These are phyloP conservation scores for Drosophila pallidifrons DNA, from an alignment of 1,140 invertebrate genomes.

Conservation along the genomic window DNA sequence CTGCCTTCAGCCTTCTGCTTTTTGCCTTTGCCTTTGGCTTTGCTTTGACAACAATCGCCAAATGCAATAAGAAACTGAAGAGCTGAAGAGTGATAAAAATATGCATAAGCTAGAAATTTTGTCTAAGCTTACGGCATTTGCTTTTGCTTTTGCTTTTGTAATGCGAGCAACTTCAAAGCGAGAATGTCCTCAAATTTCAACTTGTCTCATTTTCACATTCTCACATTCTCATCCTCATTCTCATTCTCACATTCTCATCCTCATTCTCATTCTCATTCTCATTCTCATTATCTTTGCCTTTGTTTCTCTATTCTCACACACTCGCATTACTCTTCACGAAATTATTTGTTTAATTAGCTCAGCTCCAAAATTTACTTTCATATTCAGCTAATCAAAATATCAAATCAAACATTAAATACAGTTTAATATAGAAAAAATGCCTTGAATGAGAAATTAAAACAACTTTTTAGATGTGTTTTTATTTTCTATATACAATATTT, in stretches of 20 bases:
- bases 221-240: not conserved
- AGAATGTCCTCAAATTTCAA: conserved; percentile 49
- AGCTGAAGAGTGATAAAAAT: conserved; percentile 53
- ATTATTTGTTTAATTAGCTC: conserved; percentile 37
- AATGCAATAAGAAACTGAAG: conserved; percentile 5
- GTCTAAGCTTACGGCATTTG: conserved; percentile 54
- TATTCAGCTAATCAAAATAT: too few species aligned
- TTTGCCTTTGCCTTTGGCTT: conserved; percentile 24
- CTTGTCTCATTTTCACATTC: conserved; percentile 1
- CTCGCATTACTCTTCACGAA: conserved; percentile 16
- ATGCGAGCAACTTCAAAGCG: conserved; percentile 58
- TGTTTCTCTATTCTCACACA: not conserved
- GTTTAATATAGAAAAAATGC: too few species aligned
- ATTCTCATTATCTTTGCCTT: too few species aligned
- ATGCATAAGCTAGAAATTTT: conserved; percentile 70
- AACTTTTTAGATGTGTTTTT: too few species aligned
- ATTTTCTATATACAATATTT: too few species aligned
- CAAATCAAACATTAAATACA: too few species aligned
- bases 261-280: not conserved
- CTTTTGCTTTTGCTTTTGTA: conserved; percentile 39
- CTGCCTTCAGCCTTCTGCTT: conserved; percentile 37
- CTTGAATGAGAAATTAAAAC: too few species aligned
- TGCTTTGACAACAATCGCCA: conserved; percentile 41
- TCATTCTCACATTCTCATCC: too few species aligned
- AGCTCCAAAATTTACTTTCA: conserved; percentile 4